Evolutionary conservation across 2,113 vertebrate species (phyloP), one percentile per base, ranked within the genome.

Genomic region (Coryphaenoides rupestris): DNA sequence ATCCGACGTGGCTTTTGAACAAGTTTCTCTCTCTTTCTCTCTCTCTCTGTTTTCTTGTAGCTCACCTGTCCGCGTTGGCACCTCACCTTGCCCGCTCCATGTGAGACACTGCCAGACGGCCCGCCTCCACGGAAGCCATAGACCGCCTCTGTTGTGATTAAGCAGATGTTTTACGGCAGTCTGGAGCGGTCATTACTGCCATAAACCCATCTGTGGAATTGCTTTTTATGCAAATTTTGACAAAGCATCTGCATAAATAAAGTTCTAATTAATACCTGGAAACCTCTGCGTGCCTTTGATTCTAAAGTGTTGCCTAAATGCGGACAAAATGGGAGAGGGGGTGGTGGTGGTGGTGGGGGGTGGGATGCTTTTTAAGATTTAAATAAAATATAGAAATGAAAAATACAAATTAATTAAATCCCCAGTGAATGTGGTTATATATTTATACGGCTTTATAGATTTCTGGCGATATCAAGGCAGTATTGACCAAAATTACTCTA

Each of bases 141-240:
- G 80, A 86, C 84, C 85, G 79, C 81, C 82, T 80, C 69, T 83
- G 87, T 90, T 87, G 87, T 89, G 87, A 90, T 90, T 84, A 90
- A 89, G 81, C 91, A 92, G 89, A 92, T 91, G 90, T 90, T 91
- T 87, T 86, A 91, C 84, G 87, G 88, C 85, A 82, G 85, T 74
- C 79, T 86, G 87, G 79, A 86, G 87, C 89, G 89, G 89, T 89
- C 89, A 88, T 91, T 91, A 89, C 87, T 86, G 86, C 87, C 87
- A 88, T 90, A 91, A 91, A 91, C 87, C 89, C 91, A 91, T 92
- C 91, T 92, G 89, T 88, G 84, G 84, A 88, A 90, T 88, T 87
- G 85, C 84, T 88, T 90, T 90, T 90, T 91, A 91, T 92, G 91
- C 88, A 89, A 91, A 91, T 92, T 81, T 91, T 80, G 70, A 74